These are phyloP conservation scores for Calliphora vicina DNA, from an alignment of 1,140 invertebrate species.

Conservation along the genomic window DNA sequence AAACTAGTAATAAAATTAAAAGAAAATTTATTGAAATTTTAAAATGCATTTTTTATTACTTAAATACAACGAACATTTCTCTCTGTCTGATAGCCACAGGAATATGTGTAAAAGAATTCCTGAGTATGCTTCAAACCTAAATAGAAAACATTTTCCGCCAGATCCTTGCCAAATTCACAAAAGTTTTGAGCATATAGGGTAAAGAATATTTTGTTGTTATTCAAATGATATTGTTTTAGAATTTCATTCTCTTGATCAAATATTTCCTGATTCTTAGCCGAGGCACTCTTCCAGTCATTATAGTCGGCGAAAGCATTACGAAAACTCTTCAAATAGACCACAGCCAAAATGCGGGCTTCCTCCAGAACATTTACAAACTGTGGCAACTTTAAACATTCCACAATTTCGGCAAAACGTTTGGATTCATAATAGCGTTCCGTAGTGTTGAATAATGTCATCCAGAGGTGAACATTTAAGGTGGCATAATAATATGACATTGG, in stretches of 20 bases:
- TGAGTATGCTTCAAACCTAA: constrained; percentile 53
- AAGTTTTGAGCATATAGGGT: constrained; percentile 58
- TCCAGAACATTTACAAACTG: constrained; percentile 56
- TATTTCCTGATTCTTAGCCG: constrained; percentile 40
- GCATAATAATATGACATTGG: constrained; percentile 59
- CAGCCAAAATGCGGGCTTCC: constrained; percentile 53
- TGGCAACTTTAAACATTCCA: constrained; percentile 53
- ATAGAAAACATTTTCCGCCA: constrained; percentile 56
- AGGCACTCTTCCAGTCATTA: constrained; percentile 45
- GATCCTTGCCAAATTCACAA: constrained; percentile 58
- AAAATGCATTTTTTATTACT: background rate
- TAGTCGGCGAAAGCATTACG: constrained; percentile 53
- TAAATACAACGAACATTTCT: background rate
- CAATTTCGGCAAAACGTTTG: constrained; percentile 47
- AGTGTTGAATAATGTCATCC: constrained; percentile 55
- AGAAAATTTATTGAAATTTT: background rate
- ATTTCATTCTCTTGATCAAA: constrained; percentile 55
- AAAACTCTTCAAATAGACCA: constrained; percentile 59
- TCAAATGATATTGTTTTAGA: constrained; percentile 45
- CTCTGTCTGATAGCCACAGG: constrained; percentile 50
- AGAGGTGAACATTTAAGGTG: constrained; percentile 55
- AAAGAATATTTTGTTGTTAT: constrained; percentile 55
- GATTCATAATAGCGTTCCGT: constrained; percentile 45
- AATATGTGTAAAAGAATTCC: constrained; percentile 52
- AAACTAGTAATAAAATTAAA: background rate